Conservation (phyloP, 2,113 vertebrate genomes). For the Ceyx margarethae region DNA sequence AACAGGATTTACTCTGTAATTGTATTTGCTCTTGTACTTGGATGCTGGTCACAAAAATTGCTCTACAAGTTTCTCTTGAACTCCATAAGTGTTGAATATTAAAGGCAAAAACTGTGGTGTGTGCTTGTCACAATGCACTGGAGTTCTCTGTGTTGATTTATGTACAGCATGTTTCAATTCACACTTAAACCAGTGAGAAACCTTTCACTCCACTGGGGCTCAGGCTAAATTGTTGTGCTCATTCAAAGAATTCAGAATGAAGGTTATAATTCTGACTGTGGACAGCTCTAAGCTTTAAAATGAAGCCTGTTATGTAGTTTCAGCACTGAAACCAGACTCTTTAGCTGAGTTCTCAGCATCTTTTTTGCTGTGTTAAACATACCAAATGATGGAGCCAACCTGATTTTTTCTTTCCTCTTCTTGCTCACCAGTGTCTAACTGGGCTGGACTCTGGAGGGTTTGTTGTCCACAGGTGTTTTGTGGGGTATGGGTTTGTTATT, state of each 20-base stretch:
- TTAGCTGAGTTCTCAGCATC: background rate
- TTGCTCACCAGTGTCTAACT: background rate
- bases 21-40: background rate
- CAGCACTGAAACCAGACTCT: background rate
- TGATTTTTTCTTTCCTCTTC: background rate
- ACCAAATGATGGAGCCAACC: background rate
- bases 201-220: background rate
- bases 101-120: background rate
- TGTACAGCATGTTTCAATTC: background rate
- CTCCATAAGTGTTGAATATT: accelerated
- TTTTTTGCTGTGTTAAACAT: background rate
- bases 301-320: background rate
- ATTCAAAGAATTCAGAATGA: background rate
- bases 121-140: accelerated
- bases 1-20: background rate
- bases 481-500: background rate
- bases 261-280: background rate
- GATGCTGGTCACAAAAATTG: background rate
- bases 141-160: background rate
- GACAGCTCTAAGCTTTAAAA: background rate
- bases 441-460: background rate
- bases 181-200: background rate
- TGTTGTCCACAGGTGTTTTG: background rate
- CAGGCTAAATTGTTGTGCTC: background rate
- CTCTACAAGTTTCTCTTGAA: background rate